Evolutionary conservation across 2,113 vertebrate species (phyloP).

Genomic region (Pelodiscus sinensis): DNA sequence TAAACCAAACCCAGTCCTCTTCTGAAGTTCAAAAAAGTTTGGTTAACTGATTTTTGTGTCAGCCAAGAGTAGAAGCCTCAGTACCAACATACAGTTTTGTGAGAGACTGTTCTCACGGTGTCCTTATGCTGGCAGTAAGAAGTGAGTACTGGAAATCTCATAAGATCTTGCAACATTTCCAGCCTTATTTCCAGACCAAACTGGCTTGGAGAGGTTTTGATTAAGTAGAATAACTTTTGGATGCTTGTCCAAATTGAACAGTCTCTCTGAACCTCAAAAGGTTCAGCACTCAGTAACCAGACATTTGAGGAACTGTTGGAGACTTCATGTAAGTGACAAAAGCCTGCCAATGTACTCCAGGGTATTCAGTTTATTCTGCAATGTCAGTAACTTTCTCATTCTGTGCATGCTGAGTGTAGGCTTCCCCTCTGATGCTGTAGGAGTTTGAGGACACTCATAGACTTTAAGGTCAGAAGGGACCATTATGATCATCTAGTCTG

Average conservation of each 20-base stretch:
- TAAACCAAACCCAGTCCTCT: conserved; percentile 37
- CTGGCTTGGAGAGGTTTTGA: conserved; percentile 58
- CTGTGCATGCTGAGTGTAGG: background rate
- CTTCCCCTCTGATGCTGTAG: background rate
- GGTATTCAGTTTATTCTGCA: conserved; percentile 20
- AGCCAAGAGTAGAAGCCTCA: conserved; percentile 36
- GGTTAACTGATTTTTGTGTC: background rate
- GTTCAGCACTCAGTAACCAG: conserved; percentile 26
- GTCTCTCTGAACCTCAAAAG: conserved; percentile 38
- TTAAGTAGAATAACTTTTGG: conserved; percentile 46
- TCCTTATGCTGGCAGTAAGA: conserved; percentile 52
- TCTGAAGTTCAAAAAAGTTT: conserved; percentile 35
- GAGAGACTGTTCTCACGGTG: conserved; percentile 58
- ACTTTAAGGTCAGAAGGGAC: too few species aligned
- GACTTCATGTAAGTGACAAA: conserved; percentile 27
- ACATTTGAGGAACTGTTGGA: conserved; percentile 44
- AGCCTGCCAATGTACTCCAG: conserved; percentile 20
- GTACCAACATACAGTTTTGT: background rate
- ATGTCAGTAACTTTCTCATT: background rate
- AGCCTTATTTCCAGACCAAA: conserved; percentile 66
- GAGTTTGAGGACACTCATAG: background rate
- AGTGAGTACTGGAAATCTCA: conserved; percentile 61
- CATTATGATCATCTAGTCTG: too few species aligned
- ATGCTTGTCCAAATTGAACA: conserved; percentile 37
- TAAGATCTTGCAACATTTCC: conserved; percentile 66